phyloP scores from a whole-genome alignment of 2,888 invertebrate species.

The Noctua pronuba region DNA sequence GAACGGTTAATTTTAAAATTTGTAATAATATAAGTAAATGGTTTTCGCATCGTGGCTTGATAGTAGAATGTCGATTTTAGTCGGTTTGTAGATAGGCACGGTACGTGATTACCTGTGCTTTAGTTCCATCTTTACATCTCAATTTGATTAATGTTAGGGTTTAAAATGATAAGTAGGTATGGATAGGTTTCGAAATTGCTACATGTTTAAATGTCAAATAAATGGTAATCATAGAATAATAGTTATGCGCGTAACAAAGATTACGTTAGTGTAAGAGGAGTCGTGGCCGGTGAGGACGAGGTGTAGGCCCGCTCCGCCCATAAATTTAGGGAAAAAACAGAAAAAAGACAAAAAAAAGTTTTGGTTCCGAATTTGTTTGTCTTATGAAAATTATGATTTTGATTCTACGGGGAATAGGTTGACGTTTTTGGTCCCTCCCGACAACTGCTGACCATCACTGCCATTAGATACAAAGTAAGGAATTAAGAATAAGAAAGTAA shows the following conservation, averaged over 20 bases:
- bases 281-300: constrained; percentile 48
- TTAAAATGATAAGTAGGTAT: constrained; percentile 67
- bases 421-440: constrained; percentile 81
- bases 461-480: constrained; percentile 84
- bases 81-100: constrained; percentile 55
- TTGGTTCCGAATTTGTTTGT: constrained; percentile 77
- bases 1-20: constrained; percentile 55
- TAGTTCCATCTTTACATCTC: constrained; percentile 60
- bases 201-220: constrained; percentile 64
- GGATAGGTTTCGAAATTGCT: constrained; percentile 62
- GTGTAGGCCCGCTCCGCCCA: constrained; percentile 62
- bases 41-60: constrained; percentile 67
- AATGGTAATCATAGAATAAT: constrained; percentile 67
- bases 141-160: constrained; percentile 67
- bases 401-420: constrained; percentile 78
- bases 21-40: constrained; percentile 57
- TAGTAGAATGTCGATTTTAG: constrained; percentile 61
- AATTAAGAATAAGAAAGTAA: constrained; percentile 73
- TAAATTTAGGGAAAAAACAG: constrained; percentile 63
- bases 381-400: constrained; percentile 74
- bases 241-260: constrained; percentile 63
- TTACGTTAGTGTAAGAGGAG: constrained; percentile 69
- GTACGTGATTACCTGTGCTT: constrained; percentile 47
- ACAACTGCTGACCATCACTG: constrained; percentile 87
- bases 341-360: constrained; percentile 61